phyloP scores from a whole-genome alignment of 2,797 vertebrate genomes.

The Lycodopsis pacificus region DNA sequence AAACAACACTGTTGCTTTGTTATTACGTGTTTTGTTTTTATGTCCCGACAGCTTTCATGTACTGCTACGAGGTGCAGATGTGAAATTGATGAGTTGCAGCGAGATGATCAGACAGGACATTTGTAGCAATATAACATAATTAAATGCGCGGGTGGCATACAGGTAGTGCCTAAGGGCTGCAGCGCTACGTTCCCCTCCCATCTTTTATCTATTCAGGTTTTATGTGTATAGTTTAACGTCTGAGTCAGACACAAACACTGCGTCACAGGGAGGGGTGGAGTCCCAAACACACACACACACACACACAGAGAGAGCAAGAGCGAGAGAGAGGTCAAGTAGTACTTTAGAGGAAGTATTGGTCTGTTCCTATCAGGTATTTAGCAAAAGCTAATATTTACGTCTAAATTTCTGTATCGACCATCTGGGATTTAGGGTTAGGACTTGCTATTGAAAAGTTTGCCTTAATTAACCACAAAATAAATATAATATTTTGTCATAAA shows the following conservation, averaged over 20 bases:
- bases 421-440: background rate
- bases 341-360: constrained; percentile 10
- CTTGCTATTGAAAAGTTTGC: background rate
- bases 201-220: constrained; percentile 39
- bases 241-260: constrained; percentile 67
- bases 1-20: constrained; percentile 1
- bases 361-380: background rate
- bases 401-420: background rate
- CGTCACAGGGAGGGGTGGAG: constrained; percentile 14
- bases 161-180: constrained; percentile 42
- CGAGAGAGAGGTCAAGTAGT: constrained; percentile 13
- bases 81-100: constrained; percentile 30
- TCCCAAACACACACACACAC: background rate
- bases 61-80: constrained; percentile 4
- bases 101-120: constrained; percentile 41
- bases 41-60: constrained; percentile 1
- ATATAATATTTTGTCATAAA: background rate
- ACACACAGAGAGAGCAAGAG: background rate
- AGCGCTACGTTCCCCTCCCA: constrained; percentile 48
- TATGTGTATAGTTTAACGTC: constrained; percentile 30
- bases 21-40: background rate
- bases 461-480: background rate
- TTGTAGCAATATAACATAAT: constrained; percentile 50
- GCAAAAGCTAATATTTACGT: background rate
- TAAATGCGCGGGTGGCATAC: constrained; percentile 56